Percentiles rank a stretch among this genome's conserved stretches.
phyloP scores from a whole-genome alignment of 2,888 invertebrate genomes.

The Amblyjoppa fuscipennis region DNA sequence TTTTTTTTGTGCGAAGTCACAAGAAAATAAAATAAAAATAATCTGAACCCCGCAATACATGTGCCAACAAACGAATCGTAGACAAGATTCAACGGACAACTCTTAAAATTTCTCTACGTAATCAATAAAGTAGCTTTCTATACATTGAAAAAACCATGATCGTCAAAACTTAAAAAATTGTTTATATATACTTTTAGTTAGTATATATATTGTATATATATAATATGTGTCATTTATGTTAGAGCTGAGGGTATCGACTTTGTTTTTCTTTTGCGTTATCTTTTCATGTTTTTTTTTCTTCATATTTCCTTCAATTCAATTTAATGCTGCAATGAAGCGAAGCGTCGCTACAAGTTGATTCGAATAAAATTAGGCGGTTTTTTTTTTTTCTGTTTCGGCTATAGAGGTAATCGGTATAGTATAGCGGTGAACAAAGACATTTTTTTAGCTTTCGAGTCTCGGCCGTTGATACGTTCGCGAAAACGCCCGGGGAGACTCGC shows the following conservation, averaged over 20 bases:
- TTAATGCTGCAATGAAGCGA: constrained; percentile 66
- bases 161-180: constrained; percentile 28
- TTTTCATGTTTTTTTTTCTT: constrained; percentile 25
- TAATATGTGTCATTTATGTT: constrained; percentile 44
- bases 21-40: neutral
- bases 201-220: constrained; percentile 60
- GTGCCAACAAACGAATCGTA: constrained; percentile 34
- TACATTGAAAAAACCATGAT: constrained; percentile 50
- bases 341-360: constrained; percentile 64
- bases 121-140: constrained; percentile 59
- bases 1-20: neutral
- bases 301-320: constrained; percentile 59
- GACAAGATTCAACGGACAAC: constrained; percentile 57
- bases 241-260: constrained; percentile 55
- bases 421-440: constrained; percentile 38
- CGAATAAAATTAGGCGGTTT: constrained; percentile 65
- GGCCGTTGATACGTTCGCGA: constrained; percentile 54
- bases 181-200: constrained; percentile 59
- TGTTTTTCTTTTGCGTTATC: constrained; percentile 41
- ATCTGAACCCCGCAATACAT: constrained; percentile 22
- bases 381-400: constrained; percentile 33
- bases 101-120: constrained; percentile 65
- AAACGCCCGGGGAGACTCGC: constrained; percentile 64
- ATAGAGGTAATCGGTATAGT: constrained; percentile 38
- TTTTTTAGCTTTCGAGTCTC: constrained; percentile 57